Evolutionary conservation across 2,113 vertebrate species (phyloP).

Genomic region (Euleptes europaea): DNA sequence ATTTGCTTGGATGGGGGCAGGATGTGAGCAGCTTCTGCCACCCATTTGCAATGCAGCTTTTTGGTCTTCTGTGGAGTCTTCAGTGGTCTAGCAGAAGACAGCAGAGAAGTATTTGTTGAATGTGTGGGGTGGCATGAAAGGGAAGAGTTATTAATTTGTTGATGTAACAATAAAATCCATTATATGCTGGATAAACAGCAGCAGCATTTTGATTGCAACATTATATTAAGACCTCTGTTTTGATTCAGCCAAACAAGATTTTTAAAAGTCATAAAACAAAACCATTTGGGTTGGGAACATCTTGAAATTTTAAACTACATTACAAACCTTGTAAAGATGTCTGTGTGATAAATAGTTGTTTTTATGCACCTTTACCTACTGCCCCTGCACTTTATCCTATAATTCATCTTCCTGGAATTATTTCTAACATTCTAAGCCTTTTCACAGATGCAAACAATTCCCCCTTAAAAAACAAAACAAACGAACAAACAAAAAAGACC

Average conservation of each 20-base stretch:
- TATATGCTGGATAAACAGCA: conserved; percentile 28
- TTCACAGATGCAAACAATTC: not conserved
- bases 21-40: conserved; percentile 50
- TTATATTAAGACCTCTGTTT: not conserved
- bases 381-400: conserved; percentile 24
- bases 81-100: conserved; percentile 54
- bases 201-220: not conserved
- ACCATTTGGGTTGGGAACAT: not conserved
- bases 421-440: conserved; percentile 14
- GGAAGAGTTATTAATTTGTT: conserved; percentile 40
- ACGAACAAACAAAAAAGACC: too few species aligned
- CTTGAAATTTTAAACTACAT: not conserved
- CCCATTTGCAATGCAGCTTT: conserved; percentile 47
- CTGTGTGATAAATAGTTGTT: conserved; percentile 27
- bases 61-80: conserved; percentile 58
- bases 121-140: conserved; percentile 32
- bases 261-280: not conserved
- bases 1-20: not conserved
- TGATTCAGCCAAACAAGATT: not conserved
- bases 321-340: not conserved
- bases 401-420: conserved; percentile 11
- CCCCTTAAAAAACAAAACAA: not conserved
- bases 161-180: conserved; percentile 52
- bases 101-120: conserved; percentile 28
- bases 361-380: conserved; percentile 9